A percentile compares a stretch with the other conserved stretches of the same genome.
phyloP scores from a whole-genome alignment of 2,797 vertebrate genomes.

The Alca torda region DNA sequence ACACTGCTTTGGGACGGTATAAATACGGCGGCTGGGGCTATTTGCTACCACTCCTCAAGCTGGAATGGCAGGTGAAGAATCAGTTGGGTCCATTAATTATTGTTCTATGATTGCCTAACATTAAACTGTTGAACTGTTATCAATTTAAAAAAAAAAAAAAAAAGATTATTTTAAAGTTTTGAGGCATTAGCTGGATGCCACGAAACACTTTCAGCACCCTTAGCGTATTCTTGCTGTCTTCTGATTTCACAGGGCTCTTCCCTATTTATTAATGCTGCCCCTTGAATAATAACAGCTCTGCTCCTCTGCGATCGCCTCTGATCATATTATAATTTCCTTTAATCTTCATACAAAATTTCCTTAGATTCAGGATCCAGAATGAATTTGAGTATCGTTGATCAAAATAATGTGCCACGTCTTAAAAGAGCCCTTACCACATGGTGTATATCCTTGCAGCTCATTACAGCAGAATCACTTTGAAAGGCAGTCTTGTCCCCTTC shows the following conservation, averaged over 20 bases:
- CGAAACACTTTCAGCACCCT: neutral
- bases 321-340: conserved; percentile 44
- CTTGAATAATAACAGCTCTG: conserved; percentile 29
- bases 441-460: conserved; percentile 54
- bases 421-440: conserved; percentile 22
- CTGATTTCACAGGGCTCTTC: conserved; percentile 2
- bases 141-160: accelerated
- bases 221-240: neutral
- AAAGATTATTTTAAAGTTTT: neutral
- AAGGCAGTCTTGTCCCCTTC: conserved; percentile 64
- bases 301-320: neutral
- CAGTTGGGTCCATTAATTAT: neutral
- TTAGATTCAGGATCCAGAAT: conserved; percentile 29
- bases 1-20: neutral
- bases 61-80: neutral
- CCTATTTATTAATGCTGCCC: conserved; percentile 23
- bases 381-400: conserved; percentile 53
- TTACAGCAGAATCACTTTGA: conserved; percentile 68
- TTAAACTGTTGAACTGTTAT: neutral
- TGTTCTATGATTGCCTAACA: neutral
- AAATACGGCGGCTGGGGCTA: neutral
- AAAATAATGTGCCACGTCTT: conserved; percentile 48
- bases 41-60: neutral
- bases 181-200: neutral
- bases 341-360: conserved; percentile 34